Evolutionary conservation across 2,888 invertebrate species (phyloP), one percentile per base, ranked within the genome.

Genomic region (Sympetrum striolatum): DNA sequence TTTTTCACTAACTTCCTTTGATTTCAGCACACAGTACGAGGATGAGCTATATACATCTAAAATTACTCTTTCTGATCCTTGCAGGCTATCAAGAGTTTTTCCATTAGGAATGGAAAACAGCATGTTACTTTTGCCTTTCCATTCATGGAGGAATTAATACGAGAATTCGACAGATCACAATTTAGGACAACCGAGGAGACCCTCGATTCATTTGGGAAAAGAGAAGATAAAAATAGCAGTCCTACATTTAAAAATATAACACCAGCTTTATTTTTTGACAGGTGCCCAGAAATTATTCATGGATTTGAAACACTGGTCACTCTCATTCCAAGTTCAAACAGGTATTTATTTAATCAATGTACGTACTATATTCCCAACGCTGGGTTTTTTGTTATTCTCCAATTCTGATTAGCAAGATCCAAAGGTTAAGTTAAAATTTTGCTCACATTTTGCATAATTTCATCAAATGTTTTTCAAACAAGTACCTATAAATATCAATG

Each of bases 61-160:
- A 81, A 0, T 15, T 3, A 64, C 22, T 90, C 31, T 14, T 35
- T 6, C 8, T 18, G 80, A 12, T 25, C 5, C 37, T 80, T 90
- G 60, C 90, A 90, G 90, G 90, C 90, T n/a, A 90, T 90, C 81
- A 82, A 90, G 60, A 90, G 90, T 31, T 90, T 90, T 35, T 90
- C 90, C 35, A 90, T 90, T 35, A 82, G 90, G 31, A 81, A 37
- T n/a, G 82, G 90, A 12, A 90, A 90, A 22, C 82, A 90, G 64
- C 90, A 90, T 53, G 81, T 90, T 2, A 90, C 90, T 22, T 82
- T 90, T 39, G 82, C 90, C 22, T 90, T 90, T 25, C 90, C 90
- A 14, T 90, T 90, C 60, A 90, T 90, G 90, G 90, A 90, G 22
- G 73, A 90, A 22, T 58, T 90, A 8, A 48, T 90, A n/a, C 25